Conservation (phyloP, 2,113 vertebrate genomes). For the Sebastes fasciatus region DNA sequence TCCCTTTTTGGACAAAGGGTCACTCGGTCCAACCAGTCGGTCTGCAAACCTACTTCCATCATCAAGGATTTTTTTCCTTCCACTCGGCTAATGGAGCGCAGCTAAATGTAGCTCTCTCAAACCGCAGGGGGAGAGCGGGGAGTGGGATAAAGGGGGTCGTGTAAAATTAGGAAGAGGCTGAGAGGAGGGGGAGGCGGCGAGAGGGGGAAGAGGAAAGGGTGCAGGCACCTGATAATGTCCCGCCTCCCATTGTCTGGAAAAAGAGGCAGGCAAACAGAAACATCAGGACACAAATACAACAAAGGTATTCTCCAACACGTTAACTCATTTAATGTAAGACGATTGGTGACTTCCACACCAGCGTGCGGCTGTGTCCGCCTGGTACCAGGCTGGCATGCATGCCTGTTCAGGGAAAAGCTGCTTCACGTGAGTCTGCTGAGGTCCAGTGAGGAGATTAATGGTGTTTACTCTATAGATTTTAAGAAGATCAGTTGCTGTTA, state of each 20-base stretch:
- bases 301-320: slow-evolving; percentile 26
- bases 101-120: slow-evolving; percentile 71
- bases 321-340: slow-evolving; percentile 8
- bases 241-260: slow-evolving; percentile 70
- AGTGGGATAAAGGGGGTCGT: slow-evolving; percentile 62
- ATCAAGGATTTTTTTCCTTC: slow-evolving; percentile 39
- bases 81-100: slow-evolving; percentile 66
- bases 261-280: slow-evolving; percentile 56
- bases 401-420: slow-evolving; percentile 64
- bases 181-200: neutral
- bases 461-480: slow-evolving; percentile 69
- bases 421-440: slow-evolving; percentile 67
- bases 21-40: slow-evolving; percentile 14
- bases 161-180: slow-evolving; percentile 66
- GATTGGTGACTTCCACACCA: slow-evolving; percentile 14
- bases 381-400: slow-evolving; percentile 49
- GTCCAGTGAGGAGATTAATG: slow-evolving; percentile 61
- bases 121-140: slow-evolving; percentile 59
- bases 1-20: slow-evolving; percentile 39
- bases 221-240: slow-evolving; percentile 62
- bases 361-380: slow-evolving; percentile 31
- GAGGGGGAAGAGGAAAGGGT: slow-evolving; percentile 68
- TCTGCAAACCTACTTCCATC: slow-evolving; percentile 60
- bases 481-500: slow-evolving; percentile 76
- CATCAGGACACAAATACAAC: slow-evolving; percentile 42